Percentiles rank a stretch among this genome's conserved stretches.
Evolutionary conservation across 2,888 invertebrate genomes (phyloP).

Genomic region (Mythimna albipuncta): DNA sequence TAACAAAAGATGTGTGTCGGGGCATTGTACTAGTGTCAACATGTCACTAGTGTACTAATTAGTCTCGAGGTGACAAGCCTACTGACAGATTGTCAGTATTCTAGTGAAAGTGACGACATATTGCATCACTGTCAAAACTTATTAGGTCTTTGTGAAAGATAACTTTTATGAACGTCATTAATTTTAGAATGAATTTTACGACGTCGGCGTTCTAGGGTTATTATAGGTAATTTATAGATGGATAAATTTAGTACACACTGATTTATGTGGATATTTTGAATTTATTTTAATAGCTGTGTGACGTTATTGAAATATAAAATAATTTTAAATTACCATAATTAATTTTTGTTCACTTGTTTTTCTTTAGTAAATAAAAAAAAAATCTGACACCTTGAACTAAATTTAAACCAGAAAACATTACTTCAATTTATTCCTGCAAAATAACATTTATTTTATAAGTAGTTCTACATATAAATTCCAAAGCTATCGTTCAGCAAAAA

Average conservation of each 20-base stretch:
- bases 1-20: conserved; percentile 62
- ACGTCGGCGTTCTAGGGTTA: conserved; percentile 51
- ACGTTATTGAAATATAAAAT: conserved; percentile 16
- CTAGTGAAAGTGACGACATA: conserved; percentile 63
- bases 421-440: neutral
- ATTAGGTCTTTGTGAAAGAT: conserved; percentile 48
- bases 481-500: conserved; percentile 18
- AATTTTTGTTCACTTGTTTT: conserved; percentile 9
- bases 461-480: neutral
- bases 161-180: conserved; percentile 53
- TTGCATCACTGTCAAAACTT: conserved; percentile 60
- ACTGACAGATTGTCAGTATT: conserved; percentile 54
- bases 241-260: conserved; percentile 13
- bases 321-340: conserved; percentile 1
- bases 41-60: conserved; percentile 62
- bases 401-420: conserved; percentile 6
- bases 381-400: conserved; percentile 14
- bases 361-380: neutral
- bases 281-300: conserved; percentile 31
- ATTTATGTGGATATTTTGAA: conserved; percentile 49
- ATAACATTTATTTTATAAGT: neutral
- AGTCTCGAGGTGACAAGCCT: conserved; percentile 53
- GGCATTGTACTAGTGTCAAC: conserved; percentile 60
- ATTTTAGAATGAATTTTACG: conserved; percentile 52
- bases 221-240: conserved; percentile 55